These are phyloP conservation scores for Lordiphosa clarofinis DNA, from an alignment of 1,140 invertebrate genomes.

Conservation along the genomic window DNA sequence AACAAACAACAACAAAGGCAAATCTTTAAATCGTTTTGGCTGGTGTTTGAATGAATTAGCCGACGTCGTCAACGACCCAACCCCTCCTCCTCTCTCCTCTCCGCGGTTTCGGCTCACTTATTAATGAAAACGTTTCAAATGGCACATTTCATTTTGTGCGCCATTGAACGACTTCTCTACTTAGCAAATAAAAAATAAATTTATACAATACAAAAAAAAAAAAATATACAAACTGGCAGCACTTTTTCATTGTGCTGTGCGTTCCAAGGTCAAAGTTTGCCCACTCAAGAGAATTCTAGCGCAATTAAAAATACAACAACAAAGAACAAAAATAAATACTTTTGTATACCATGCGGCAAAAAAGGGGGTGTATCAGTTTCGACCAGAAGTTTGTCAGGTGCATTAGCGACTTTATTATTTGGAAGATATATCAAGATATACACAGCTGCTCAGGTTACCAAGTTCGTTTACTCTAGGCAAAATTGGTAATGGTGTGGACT, in stretches of 20 bases:
- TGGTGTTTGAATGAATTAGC: slow-evolving; percentile 58
- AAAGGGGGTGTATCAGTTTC: slow-evolving; percentile 2
- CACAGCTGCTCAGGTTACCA: too few relatives aligned
- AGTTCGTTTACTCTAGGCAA: too few relatives aligned
- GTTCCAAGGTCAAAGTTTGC: slow-evolving; percentile 69
- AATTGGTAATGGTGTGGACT: too few relatives aligned
- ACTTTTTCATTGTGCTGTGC: slow-evolving; percentile 32
- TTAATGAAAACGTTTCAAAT: slow-evolving; percentile 74
- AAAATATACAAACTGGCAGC: slow-evolving; percentile 33
- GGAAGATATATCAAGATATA: too few relatives aligned
- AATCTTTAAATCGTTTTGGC: slow-evolving; percentile 34
- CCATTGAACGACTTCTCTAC: slow-evolving; percentile 53
- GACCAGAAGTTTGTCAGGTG: too few relatives aligned
- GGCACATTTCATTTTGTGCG: slow-evolving; percentile 59
- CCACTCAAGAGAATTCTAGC: slow-evolving; percentile 46
- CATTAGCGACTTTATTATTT: too few relatives aligned
- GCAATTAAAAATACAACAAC: slow-evolving; percentile 47
- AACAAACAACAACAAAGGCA: slow-evolving; percentile 38
- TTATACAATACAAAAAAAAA: slow-evolving; percentile 5
- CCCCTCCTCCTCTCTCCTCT: neutral
- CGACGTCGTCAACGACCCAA: slow-evolving; percentile 7
- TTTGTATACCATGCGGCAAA: slow-evolving; percentile 20
- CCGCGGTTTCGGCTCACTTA: slow-evolving; percentile 37
- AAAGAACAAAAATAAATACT: slow-evolving; percentile 12
- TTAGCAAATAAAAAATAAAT: slow-evolving; percentile 27